Conservation (phyloP, 2,113 vertebrate genomes). For the Sinocyclocheilus rhinocerous region DNA sequence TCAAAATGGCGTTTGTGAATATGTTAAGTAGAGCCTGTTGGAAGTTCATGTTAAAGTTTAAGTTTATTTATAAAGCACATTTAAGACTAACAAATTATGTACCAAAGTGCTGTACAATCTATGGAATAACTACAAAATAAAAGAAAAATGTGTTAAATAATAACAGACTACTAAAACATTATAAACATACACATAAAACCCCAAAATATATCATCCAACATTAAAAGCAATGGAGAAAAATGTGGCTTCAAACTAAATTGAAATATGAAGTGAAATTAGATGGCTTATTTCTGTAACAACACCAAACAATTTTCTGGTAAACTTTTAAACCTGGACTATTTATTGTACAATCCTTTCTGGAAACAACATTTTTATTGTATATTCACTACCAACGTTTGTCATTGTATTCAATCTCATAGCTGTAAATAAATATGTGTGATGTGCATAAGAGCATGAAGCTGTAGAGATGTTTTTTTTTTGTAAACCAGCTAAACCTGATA, state of each 20-base stretch:
- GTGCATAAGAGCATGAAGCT: too few relatives aligned
- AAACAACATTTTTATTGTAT: not conserved
- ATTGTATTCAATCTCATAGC: not conserved
- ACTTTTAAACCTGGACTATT: not conserved
- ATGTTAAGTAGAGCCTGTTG: too few relatives aligned
- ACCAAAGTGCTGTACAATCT: not conserved
- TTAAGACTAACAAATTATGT: not conserved
- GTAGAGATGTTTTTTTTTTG: too few relatives aligned
- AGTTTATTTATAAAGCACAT: too few relatives aligned
- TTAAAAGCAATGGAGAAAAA: not conserved
- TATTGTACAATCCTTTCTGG: not conserved
- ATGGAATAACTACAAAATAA: not conserved
- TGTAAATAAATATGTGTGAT: too few relatives aligned
- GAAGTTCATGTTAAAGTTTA: too few relatives aligned
- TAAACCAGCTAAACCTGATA: not conserved
- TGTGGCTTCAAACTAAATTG: not conserved
- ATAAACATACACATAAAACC: not conserved
- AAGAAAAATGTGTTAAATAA: not conserved
- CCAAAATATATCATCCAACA: not conserved
- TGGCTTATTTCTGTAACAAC: not conserved
- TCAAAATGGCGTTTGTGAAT: not conserved
- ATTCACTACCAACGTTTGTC: not conserved
- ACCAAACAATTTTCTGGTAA: not conserved
- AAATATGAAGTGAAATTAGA: not conserved
- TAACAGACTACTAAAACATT: not conserved